Percentiles rank a stretch among this genome's conserved stretches.
Evolutionary conservation across 2,113 vertebrate species (phyloP).

Genomic region (Hippocampus barbouri): DNA sequence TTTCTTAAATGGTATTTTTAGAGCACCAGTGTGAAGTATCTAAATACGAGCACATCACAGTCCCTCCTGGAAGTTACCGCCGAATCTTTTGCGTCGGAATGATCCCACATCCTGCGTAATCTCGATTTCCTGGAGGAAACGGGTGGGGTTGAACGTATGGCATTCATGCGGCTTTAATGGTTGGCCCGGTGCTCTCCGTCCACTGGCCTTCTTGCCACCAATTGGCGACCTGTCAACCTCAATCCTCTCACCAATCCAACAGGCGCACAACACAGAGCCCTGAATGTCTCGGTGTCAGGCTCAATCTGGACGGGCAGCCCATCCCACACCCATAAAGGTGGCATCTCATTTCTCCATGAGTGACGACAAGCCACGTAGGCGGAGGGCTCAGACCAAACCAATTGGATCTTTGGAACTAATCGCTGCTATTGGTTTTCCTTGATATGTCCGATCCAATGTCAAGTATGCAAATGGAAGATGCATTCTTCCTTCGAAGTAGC

Average conservation of each 20-base stretch:
- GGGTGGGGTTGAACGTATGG: constrained; percentile 59
- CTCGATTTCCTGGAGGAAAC: constrained; percentile 65
- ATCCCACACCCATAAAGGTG: constrained; percentile 68
- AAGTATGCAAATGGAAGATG: constrained; percentile 33
- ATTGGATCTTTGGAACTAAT: constrained; percentile 35
- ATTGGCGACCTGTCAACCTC: constrained; percentile 75
- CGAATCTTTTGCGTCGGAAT: constrained; percentile 26
- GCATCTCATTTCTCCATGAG: constrained; percentile 65
- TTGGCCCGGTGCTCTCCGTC: constrained; percentile 64
- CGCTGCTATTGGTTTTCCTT: constrained; percentile 24
- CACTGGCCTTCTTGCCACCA: constrained; percentile 68
- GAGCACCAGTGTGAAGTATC: no score
- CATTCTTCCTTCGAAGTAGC: constrained; percentile 56
- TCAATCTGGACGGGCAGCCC: constrained; percentile 66
- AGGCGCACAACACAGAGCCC: constrained; percentile 57
- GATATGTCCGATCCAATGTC: constrained; percentile 35
- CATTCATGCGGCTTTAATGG: constrained; percentile 68
- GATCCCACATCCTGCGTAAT: constrained; percentile 57
- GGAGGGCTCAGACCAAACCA: constrained; percentile 28
- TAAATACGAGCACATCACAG: no score
- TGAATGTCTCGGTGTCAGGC: constrained; percentile 65
- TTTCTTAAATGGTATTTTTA: no score
- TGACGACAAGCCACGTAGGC: constrained; percentile 35
- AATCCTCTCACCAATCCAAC: constrained; percentile 73
- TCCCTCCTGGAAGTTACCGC: background rate